Evolutionary conservation across 2,888 invertebrate species (phyloP).

Genomic region (Phengaris arion): DNA sequence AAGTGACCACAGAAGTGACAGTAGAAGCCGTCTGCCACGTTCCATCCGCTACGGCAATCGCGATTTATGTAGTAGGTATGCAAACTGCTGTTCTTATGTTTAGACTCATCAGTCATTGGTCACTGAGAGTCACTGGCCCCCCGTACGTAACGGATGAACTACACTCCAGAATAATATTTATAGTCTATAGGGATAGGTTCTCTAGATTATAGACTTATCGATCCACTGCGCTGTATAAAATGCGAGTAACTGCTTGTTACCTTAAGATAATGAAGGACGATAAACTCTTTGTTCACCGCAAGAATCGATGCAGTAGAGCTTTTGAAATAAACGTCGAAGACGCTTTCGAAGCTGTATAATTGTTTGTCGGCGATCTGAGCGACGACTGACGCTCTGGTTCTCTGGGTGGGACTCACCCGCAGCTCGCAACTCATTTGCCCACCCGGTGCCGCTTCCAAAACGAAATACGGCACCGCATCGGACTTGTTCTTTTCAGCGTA

Average conservation of each 20-base stretch:
- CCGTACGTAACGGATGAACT: too few species aligned
- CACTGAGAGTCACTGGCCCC: too few species aligned
- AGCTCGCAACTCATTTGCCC: constrained; percentile 71
- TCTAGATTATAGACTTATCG: too few species aligned
- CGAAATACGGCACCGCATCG: constrained; percentile 61
- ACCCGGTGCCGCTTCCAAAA: constrained; percentile 73
- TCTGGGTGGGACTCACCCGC: constrained; percentile 60
- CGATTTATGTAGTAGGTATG: too few species aligned
- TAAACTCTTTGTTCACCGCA: constrained; percentile 70
- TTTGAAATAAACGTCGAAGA: constrained; percentile 65
- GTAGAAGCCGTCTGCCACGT: too few species aligned
- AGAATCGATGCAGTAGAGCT: constrained; percentile 65
- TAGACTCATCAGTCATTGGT: too few species aligned
- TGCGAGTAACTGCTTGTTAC: constrained; percentile 42
- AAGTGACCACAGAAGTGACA: too few species aligned
- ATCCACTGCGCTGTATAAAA: neutral
- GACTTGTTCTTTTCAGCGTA: constrained; percentile 60
- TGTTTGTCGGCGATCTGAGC: constrained; percentile 66
- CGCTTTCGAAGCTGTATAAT: constrained; percentile 68
- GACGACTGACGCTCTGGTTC: constrained; percentile 63
- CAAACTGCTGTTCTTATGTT: too few species aligned
- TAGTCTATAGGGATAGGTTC: too few species aligned
- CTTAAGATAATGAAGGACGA: constrained; percentile 70
- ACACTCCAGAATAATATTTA: too few species aligned
- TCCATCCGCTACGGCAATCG: too few species aligned